phyloP scores from a whole-genome alignment of 2,113 vertebrate species.

The Ranitomeya imitator region DNA sequence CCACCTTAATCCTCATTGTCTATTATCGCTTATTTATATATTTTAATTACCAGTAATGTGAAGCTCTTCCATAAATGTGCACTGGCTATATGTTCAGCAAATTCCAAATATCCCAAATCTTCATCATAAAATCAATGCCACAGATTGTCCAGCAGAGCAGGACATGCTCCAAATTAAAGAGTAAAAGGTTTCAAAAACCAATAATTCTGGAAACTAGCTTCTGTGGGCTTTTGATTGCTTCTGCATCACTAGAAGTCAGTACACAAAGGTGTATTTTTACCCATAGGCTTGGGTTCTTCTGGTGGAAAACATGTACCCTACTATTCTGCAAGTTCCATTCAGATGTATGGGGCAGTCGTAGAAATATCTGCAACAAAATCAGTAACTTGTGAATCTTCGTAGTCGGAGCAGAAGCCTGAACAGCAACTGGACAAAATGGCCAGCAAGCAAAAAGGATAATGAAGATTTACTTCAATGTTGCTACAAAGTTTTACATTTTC shows the following conservation, averaged over 20 bases:
- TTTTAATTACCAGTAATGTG: background rate
- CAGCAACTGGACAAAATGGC: background rate
- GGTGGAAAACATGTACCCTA: too few relatives aligned
- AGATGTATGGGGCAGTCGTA: too few relatives aligned
- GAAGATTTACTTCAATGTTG: background rate
- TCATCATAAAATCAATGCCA: background rate
- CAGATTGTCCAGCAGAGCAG: too few relatives aligned
- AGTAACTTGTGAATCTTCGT: background rate
- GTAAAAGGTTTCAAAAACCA: too few relatives aligned
- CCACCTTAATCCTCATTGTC: background rate
- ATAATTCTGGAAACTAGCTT: too few relatives aligned
- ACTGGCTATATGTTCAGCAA: background rate
- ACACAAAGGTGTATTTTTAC: too few relatives aligned
- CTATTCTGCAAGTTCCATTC: too few relatives aligned
- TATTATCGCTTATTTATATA: slow-evolving; percentile 25
- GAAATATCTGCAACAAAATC: too few relatives aligned
- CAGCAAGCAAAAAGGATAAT: background rate
- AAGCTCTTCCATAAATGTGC: background rate
- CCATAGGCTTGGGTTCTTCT: too few relatives aligned
- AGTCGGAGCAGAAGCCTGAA: background rate
- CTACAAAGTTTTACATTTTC: background rate
- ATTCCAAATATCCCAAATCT: background rate
- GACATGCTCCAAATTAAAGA: too few relatives aligned
- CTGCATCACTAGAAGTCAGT: too few relatives aligned
- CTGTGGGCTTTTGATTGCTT: too few relatives aligned